A percentile compares a stretch with the other conserved stretches of the same genome.
These are phyloP conservation scores for Linyphia triangularis DNA, from an alignment of 2,888 invertebrate genomes.

Conservation along the genomic window DNA sequence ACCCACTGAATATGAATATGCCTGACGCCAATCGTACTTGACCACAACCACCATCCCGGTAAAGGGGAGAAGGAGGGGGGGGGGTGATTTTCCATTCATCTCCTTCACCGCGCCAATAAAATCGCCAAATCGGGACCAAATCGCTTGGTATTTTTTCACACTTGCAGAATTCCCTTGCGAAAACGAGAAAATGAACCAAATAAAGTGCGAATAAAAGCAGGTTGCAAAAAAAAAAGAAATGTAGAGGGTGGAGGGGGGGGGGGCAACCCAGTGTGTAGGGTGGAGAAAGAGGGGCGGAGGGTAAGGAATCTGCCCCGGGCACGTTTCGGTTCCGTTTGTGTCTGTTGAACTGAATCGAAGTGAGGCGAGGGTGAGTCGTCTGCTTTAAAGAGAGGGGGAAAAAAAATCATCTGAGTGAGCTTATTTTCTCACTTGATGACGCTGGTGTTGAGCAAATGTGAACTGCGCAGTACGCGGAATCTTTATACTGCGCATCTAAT, in stretches of 20 bases:
- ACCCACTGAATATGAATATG: too few species aligned
- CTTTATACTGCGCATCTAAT: too few species aligned
- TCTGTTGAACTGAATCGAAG: neutral
- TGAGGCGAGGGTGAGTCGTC: constrained; percentile 25
- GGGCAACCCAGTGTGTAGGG: neutral
- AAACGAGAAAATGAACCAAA: constrained; percentile 38
- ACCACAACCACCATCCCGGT: too few species aligned
- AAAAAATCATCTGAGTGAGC: too few species aligned
- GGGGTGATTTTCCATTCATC: too few species aligned
- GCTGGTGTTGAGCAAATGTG: too few species aligned
- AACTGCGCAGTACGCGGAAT: too few species aligned
- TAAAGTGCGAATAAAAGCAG: constrained; percentile 15
- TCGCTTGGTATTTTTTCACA: neutral
- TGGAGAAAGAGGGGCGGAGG: neutral
- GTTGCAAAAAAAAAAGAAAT: neutral
- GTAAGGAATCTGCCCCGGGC: constrained; percentile 37
- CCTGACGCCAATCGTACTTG: too few species aligned
- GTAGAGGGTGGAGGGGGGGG: constrained; percentile 7
- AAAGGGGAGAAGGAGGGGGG: too few species aligned
- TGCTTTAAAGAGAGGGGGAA: constrained; percentile 19
- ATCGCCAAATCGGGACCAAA: neutral
- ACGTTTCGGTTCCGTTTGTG: constrained; percentile 30
- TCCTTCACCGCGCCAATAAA: neutral
- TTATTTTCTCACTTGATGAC: too few species aligned
- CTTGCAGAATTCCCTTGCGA: neutral